Evolutionary conservation across 2,113 vertebrate species (phyloP), one percentile per base, ranked within the genome.

Genomic region (Carassius carassius): DNA sequence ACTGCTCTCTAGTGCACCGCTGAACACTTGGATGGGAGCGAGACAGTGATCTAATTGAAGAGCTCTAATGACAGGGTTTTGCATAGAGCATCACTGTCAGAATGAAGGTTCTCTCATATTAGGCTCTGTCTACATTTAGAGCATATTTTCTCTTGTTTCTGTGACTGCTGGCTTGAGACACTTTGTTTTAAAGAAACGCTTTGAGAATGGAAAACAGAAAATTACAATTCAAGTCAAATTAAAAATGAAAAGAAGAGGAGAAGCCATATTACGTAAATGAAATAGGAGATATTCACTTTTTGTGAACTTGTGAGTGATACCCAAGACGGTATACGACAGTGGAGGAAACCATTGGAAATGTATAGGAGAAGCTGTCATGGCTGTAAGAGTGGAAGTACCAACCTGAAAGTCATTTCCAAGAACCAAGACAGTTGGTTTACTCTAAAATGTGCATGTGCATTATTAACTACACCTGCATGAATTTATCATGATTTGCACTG

Each of bases 31-130:
- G 85, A 91, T 92, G 88, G 88, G 78, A 62, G 86, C 87, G 90
- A 76, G 85, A 93, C 90, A 88, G 88, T 63, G 90, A 88, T 93
- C 93, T 94, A 94, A 93, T 93, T 94, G 92, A 93, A 90, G 91
- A 89, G 89, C 89, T 91, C 92, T 94, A 93, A 94, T 93, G 92
- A 92, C 91, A 91, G 86, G 90, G 90, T 92, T 88, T 88, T 35
- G 41, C 44, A 81, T 77, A 35, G 86, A 91, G 91, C 91, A 87
- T 92, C 91, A 92, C 93, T 84, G 91, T 93, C 91, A 89, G 87
- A 85, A 51, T 56, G 90, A 90, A 90, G 78, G 82, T 89, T 91
- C 89, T 54, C 89, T 92, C 89, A 90, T 91, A 90, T 91, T 87
- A 75, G 62, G 23, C 23, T 54, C 58, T 47, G 70, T 74, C 77